Base-by-base conservation (phyloP, 1,140 invertebrate genomes). In the Bombus difficillimus region DNA sequence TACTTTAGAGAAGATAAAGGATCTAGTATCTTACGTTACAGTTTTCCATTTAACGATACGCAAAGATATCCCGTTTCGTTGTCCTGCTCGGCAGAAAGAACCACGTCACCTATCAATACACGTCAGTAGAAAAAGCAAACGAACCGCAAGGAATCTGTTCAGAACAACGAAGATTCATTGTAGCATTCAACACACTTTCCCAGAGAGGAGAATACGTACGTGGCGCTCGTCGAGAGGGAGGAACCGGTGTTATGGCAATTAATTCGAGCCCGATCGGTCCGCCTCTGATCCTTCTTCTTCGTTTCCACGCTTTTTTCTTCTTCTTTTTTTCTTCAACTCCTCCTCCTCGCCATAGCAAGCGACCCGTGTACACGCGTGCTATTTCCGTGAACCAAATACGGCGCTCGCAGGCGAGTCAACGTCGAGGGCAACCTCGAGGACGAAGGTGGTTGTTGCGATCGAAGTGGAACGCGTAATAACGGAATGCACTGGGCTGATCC, bases 231-330 rank as follows among this genome's bases (percentile, higher is more conserved):
- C 82, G 73, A 91, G 91, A 84, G 85, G 89, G 85, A 81, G 88
- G 88, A 87, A 89, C 89, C 87, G 81, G 84, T 87, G 90, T 90
- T 91, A 87, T 82, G 76, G 88, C 88, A 91, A 91, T 91, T 91
- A 91, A 91, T 91, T 91, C 84, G 86, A 68, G 84, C 81, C 57
- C 88, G 88, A 89, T 89, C 88, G 76, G 81, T 80, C 72, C 81
- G 81, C 68, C 75, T 88, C 79, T 83, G 83, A 86, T 86, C 88
- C 87, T 86, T 53, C 87, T 86, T 53, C 80, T 69, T 69, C 85
- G 74, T 77, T 43, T 69, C 53, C 62, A 47, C 68, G 37, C 15
- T 4, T 71, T 34, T 59, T 75, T 64, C 47, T 62, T 43, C 15
- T 66, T 18, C 15, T 13, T 57, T 28, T 57, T 64, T 41, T 62